Conservation (phyloP, 2,888 invertebrate species). For the Trichopoda pennipes region DNA sequence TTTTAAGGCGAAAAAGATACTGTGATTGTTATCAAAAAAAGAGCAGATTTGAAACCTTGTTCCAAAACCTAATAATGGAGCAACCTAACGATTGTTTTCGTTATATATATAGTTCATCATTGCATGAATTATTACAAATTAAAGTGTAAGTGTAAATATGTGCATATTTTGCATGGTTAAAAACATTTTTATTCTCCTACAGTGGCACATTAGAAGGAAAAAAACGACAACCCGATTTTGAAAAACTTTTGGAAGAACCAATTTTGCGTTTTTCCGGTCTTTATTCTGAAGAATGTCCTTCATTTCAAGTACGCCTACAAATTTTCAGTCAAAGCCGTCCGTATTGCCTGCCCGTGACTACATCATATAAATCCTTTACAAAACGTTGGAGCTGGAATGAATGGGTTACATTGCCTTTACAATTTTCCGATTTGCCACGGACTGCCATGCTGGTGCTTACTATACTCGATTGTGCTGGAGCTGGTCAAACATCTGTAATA, state of each 20-base stretch:
- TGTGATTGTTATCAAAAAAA: background rate
- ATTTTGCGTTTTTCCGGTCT: conserved; percentile 94
- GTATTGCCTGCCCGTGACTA: conserved; percentile 91
- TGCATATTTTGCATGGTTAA: background rate
- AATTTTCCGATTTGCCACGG: conserved; percentile 94
- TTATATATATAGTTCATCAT: conserved; percentile 95
- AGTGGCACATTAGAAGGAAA: conserved; percentile 97
- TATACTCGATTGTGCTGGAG: conserved; percentile 94
- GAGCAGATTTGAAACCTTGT: background rate
- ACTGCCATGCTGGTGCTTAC: conserved; percentile 93
- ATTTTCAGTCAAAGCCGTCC: conserved; percentile 90
- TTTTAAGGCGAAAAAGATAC: background rate
- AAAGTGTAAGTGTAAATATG: conserved; percentile 88
- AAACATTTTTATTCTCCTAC: conserved; percentile 54
- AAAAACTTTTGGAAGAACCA: conserved; percentile 92
- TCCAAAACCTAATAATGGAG: conserved; percentile 71
- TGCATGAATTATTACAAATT: conserved; percentile 92
- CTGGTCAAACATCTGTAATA: conserved; percentile 90
- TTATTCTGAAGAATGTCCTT: conserved; percentile 91
- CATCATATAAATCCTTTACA: conserved; percentile 95
- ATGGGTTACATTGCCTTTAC: conserved; percentile 95
- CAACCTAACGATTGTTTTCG: conserved; percentile 89
- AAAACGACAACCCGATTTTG: conserved; percentile 91
- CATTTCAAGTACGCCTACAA: conserved; percentile 93
- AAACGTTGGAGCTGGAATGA: conserved; percentile 99